Conservation (phyloP, 2,113 vertebrate species). For the Ptyas mucosa region DNA sequence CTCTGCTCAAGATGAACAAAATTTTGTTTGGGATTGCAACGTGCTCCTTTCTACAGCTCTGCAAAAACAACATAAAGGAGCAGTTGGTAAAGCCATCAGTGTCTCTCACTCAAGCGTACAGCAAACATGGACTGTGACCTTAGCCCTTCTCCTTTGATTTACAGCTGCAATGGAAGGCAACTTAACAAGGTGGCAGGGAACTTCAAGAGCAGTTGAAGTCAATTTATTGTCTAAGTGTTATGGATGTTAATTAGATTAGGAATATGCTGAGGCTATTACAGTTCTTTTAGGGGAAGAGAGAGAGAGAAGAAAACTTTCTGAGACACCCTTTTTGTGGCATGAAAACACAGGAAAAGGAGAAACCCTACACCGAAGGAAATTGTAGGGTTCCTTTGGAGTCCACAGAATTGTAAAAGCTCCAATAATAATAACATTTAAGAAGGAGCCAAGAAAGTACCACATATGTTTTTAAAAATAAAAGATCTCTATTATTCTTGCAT, state of each 20-base stretch:
- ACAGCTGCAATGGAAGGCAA: constrained; percentile 58
- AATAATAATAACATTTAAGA: constrained; percentile 53
- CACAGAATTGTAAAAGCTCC: constrained; percentile 66
- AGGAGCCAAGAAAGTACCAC: constrained; percentile 52
- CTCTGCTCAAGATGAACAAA: constrained; percentile 36
- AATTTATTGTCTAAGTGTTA: constrained; percentile 65
- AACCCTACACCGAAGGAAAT: constrained; percentile 57
- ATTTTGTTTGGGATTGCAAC: constrained; percentile 42
- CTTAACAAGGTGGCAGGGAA: constrained; percentile 61
- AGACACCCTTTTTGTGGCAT: constrained; percentile 61
- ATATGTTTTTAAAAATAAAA: constrained; percentile 53
- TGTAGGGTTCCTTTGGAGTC: constrained; percentile 55
- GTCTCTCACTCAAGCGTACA: constrained; percentile 49
- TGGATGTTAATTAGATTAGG: constrained; percentile 72
- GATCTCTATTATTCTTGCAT: constrained; percentile 37
- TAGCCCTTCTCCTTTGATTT: constrained; percentile 68
- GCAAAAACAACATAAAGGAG: constrained; percentile 60
- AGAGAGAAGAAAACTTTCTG: constrained; percentile 47
- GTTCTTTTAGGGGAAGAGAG: constrained; percentile 47
- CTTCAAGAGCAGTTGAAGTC: constrained; percentile 57
- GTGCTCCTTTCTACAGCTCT: constrained; percentile 41
- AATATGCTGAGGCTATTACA: constrained; percentile 59
- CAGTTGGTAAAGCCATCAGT: constrained; percentile 77
- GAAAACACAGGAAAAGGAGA: constrained; percentile 63
- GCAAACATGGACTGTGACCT: constrained; percentile 58